phyloP scores from a whole-genome alignment of 2,888 invertebrate species.

The Drosophila mimica region DNA sequence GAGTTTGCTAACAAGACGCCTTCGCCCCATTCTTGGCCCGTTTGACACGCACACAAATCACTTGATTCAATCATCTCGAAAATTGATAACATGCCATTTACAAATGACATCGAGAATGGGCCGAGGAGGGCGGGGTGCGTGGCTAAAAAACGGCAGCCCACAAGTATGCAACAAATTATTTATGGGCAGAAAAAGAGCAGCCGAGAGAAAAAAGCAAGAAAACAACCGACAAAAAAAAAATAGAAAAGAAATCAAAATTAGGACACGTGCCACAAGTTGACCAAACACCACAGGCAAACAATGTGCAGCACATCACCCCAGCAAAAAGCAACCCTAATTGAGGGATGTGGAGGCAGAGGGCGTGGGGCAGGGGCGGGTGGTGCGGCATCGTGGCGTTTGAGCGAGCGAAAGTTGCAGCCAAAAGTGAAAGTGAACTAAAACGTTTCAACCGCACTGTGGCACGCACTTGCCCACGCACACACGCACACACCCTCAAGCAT shows the following conservation, averaged over 20 bases:
- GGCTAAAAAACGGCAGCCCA: slow-evolving; percentile 53
- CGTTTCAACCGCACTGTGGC: slow-evolving; percentile 61
- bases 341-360: not conserved
- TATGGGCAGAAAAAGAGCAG: slow-evolving; percentile 59
- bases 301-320: slow-evolving; percentile 35
- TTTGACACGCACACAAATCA: slow-evolving; percentile 82
- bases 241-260: slow-evolving; percentile 80
- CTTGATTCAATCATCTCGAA: slow-evolving; percentile 84
- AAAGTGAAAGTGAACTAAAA: slow-evolving; percentile 69
- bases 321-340: slow-evolving; percentile 6
- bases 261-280: slow-evolving; percentile 82
- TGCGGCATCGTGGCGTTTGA: not conserved
- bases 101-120: slow-evolving; percentile 80
- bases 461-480: slow-evolving; percentile 55
- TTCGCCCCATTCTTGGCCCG: slow-evolving; percentile 10
- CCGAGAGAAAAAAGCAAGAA: slow-evolving; percentile 15
- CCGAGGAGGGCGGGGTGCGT: not conserved
- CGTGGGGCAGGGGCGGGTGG: not conserved
- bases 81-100: slow-evolving; percentile 84
- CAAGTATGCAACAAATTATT: slow-evolving; percentile 76
- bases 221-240: slow-evolving; percentile 29
- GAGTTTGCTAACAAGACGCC: slow-evolving; percentile 32
- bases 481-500: slow-evolving; percentile 18
- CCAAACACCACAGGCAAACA: slow-evolving; percentile 64
- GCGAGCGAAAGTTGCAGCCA: slow-evolving; percentile 52